Percentiles rank a stretch among this genome's conserved stretches.
phyloP scores from a whole-genome alignment of 2,797 vertebrate genomes.

The Decapterus maruadsi region DNA sequence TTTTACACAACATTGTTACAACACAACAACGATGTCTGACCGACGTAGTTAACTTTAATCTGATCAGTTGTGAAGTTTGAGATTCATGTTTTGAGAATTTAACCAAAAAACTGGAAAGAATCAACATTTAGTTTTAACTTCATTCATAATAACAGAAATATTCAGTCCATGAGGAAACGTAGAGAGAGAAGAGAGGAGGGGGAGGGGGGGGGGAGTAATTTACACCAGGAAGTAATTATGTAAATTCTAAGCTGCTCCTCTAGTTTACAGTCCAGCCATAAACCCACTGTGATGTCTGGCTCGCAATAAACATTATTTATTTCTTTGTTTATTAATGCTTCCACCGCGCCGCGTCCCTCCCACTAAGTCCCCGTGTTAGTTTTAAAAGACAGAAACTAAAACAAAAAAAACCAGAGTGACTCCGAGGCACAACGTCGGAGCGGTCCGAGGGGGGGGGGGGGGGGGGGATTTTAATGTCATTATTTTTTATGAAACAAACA shows the following conservation, averaged over 20 bases:
- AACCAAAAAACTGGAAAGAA: too few species aligned
- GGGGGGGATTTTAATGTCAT: slow-evolving; percentile 66
- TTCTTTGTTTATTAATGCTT: slow-evolving; percentile 81
- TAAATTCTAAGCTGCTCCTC: slow-evolving; percentile 82
- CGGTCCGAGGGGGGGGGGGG: neutral
- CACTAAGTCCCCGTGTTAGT: slow-evolving; percentile 40
- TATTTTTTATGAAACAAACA: slow-evolving; percentile 77
- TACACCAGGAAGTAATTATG: slow-evolving; percentile 90
- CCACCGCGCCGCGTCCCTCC: slow-evolving; percentile 43
- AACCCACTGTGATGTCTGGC: slow-evolving; percentile 83
- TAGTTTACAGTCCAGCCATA: slow-evolving; percentile 85
- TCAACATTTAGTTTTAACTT: too few species aligned
- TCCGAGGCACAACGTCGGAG: slow-evolving; percentile 48
- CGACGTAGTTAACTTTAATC: too few species aligned
- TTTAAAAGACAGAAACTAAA: slow-evolving; percentile 46
- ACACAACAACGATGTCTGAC: too few species aligned
- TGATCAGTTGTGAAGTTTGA: too few species aligned
- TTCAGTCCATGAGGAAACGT: neutral
- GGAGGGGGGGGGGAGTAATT: slow-evolving; percentile 72
- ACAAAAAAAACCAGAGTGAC: slow-evolving; percentile 3
- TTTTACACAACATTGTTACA: too few species aligned
- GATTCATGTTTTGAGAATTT: too few species aligned
- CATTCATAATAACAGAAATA: too few species aligned
- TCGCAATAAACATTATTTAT: slow-evolving; percentile 83
- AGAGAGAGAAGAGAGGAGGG: slow-evolving; percentile 34